Base-by-base conservation (phyloP, 2,113 vertebrate genomes). In the Neotoma lepida region DNA sequence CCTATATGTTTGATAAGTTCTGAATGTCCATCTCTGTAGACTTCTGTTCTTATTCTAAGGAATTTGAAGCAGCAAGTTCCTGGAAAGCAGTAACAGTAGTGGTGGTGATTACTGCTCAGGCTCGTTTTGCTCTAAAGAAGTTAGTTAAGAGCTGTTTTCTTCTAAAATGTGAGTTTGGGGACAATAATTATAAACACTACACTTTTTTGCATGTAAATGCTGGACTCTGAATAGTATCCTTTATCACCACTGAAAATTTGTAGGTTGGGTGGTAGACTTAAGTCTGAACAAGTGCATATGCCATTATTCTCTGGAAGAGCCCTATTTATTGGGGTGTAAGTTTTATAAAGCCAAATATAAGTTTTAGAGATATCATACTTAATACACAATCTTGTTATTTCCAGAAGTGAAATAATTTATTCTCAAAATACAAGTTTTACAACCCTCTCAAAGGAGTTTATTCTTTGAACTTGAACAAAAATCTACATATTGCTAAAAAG, bases 401-500 rank as follows among this genome's bases (percentile, higher is more conserved):
- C 35, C 51, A 96, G 81, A 93, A 95, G 91, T 89, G 91, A 95
- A 95, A 92, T 94, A 96, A 91, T 95, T 95, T 97, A 68, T 96
- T 97, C 82, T 95, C 88, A 90, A 92, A 81, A 90, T 94, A 44
- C 17, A 97, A 89, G 64, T 91, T 96, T 96, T 86, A 95, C 85
- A 96, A 90, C 73, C 56, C 44, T 90, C 77, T 96, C 93, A 92
- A 95, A 91, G 82, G 71, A 96, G 81, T 96, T 96, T 97, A 96
- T 97, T 96, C 89, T 93, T 64, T 97, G 89, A 97, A 97, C 95
- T 96, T 96, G 80, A 95, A 92, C 10, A 93, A 90, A 97, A 97
- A 94, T 74, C 33, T 97, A 96, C 95, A 94, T 96, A 95, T 95
- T 96, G 93, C 95, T 97, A 95, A 97, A 97, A 97, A 96, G 97